Conservation (phyloP, 2,888 invertebrate species). For the Tetheella fluctuosa region DNA sequence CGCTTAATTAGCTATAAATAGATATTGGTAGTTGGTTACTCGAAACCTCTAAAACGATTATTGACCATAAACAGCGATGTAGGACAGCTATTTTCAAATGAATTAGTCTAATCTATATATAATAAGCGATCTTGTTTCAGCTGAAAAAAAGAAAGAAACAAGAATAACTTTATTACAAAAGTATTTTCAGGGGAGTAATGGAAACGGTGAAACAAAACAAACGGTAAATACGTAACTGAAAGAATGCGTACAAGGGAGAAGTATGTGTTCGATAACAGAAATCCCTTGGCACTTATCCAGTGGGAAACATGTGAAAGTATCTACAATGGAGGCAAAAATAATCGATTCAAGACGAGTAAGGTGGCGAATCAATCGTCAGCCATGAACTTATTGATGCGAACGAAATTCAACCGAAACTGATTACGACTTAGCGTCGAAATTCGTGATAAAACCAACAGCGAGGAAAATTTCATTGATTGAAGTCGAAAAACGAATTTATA, state of each 20-base stretch:
- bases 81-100: neutral
- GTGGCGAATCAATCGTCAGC: slow-evolving; percentile 61
- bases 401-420: slow-evolving; percentile 31
- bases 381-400: slow-evolving; percentile 33
- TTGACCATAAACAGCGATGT: slow-evolving; percentile 31
- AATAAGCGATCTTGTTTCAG: neutral
- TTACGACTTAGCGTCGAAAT: slow-evolving; percentile 9
- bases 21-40: slow-evolving; percentile 12
- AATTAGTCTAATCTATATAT: neutral
- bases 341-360: slow-evolving; percentile 72
- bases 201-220: slow-evolving; percentile 14
- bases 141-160: neutral
- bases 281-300: slow-evolving; percentile 70
- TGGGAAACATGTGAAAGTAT: slow-evolving; percentile 63
- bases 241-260: slow-evolving; percentile 25
- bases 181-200: neutral
- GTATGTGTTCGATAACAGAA: slow-evolving; percentile 57
- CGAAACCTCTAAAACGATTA: slow-evolving; percentile 30
- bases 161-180: neutral
- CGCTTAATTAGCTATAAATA: slow-evolving; percentile 19
- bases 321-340: slow-evolving; percentile 74
- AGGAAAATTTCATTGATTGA: neutral
- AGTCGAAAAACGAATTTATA: slow-evolving; percentile 23
- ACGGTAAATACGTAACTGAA: slow-evolving; percentile 21
- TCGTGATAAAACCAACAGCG: slow-evolving; percentile 1